Evolutionary conservation across 2,797 vertebrate genomes (phyloP).

Genomic region (Lepus townsendii): DNA sequence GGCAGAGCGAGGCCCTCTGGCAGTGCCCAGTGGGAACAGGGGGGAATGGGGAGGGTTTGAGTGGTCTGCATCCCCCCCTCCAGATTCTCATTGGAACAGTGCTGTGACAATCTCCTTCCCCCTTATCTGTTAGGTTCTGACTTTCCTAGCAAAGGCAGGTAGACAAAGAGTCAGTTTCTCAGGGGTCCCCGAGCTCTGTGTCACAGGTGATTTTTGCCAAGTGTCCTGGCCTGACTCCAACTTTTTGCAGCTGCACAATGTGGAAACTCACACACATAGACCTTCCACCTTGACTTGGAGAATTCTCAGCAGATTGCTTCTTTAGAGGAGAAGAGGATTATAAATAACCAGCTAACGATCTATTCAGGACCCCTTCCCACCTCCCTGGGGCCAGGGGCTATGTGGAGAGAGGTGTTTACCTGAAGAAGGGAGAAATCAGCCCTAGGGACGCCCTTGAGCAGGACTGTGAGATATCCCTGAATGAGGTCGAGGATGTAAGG

Average conservation of each 20-base stretch:
- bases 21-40: background rate
- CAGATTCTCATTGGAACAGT: background rate
- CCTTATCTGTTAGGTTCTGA: background rate
- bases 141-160: conserved; percentile 14
- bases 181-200: conserved; percentile 1
- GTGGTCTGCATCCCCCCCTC: background rate
- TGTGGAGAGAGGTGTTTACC: background rate
- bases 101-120: background rate
- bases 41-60: background rate
- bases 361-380: conserved; percentile 28
- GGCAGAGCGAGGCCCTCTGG: background rate
- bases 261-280: background rate
- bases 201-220: conserved; percentile 23
- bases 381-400: background rate
- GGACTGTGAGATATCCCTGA: background rate
- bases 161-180: background rate
- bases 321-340: conserved; percentile 73
- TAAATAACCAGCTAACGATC: conserved; percentile 54
- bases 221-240: background rate
- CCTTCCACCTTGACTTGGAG: conserved; percentile 20
- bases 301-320: conserved; percentile 45
- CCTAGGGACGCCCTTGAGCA: background rate
- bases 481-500: background rate
- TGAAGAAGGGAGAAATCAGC: background rate
- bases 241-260: background rate